Conservation (phyloP, 2,888 invertebrate species). For the Pyrrhosoma nymphula region DNA sequence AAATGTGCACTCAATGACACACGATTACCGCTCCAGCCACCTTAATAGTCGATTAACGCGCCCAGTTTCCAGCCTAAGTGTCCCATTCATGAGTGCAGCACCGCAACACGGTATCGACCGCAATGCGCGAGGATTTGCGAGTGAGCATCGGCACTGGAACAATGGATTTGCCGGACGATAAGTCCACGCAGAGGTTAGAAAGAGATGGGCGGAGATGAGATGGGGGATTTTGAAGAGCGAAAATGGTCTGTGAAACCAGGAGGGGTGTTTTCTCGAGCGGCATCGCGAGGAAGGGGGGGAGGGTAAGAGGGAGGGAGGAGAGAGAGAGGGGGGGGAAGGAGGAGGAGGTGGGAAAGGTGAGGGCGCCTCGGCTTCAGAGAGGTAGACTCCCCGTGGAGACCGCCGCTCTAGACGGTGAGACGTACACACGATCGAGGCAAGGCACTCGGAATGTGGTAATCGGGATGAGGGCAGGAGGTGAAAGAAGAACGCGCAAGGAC, state of each 20-base stretch:
- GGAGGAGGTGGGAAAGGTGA: neutral
- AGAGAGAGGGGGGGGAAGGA: neutral
- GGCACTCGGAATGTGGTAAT: constrained; percentile 17
- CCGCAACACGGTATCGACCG: no score
- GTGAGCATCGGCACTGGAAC: no score
- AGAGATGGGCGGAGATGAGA: neutral
- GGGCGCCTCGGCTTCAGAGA: neutral
- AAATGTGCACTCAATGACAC: no score
- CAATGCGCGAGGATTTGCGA: neutral
- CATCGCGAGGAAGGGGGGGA: neutral
- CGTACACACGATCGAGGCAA: neutral
- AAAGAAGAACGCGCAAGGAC: neutral
- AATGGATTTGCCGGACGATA: no score
- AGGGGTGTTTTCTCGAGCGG: neutral
- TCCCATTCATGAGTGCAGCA: no score
- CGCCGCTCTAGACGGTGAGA: constrained; percentile 22
- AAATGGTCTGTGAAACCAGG: neutral
- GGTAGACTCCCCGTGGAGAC: constrained; percentile 25
- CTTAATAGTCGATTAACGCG: no score
- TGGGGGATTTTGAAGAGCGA: neutral
- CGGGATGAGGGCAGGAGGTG: neutral
- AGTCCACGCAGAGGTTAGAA: neutral
- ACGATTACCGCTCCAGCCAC: no score
- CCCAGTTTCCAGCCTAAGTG: no score
- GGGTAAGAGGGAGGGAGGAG: neutral